Base-by-base conservation (phyloP, 2,888 invertebrate genomes). In the Drosophila lutescens region DNA sequence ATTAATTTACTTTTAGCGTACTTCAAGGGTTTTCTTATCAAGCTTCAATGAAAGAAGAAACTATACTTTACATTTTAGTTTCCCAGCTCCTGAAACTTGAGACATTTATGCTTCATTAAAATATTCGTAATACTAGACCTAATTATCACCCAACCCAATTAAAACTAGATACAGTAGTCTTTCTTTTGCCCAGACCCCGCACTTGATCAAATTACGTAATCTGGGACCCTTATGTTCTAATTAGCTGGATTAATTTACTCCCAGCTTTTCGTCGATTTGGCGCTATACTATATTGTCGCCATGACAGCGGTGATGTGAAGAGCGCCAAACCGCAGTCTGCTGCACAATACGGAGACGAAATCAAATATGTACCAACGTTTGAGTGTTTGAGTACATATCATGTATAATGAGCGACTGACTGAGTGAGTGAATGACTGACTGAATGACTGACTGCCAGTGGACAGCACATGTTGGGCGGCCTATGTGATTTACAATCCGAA, bases 401-500 rank as follows among this genome's bases (percentile, higher is more conserved):
- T 63, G 51, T 57, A 60, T 46, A 43, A 53, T 49, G 53, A 66
- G 60, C 40, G 40, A 43, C 41, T 65, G 56, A 43, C 32, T 15
- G 40, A 40, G n/a, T 17, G n/a, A 46, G 38, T 41, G 41, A 36
- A 51, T 26, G 46, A 34, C 40, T 44, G 69, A 53, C 44, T 47
- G 46, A 9, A 5, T 43, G 57, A 43, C 15, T 46, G 59, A 49
- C 55, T 47, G 57, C 20, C 54, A 60, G 23, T 50, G 56, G 57
- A 54, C 41, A 72, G 72, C 71, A 73, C 49, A 77, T 71, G 71
- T 57, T 73, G 76, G 80, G 82, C 71, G 57, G 80, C 75, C 79
- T 68, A 79, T 76, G 72, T 86, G 83, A 83, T 79, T 83, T 83
- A 86, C 86, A 74, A 76, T 80, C 77, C 60, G 74, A 86, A 83